Base-by-base conservation (phyloP, 1,140 invertebrate species). In the Lordiphosa mommai region DNA sequence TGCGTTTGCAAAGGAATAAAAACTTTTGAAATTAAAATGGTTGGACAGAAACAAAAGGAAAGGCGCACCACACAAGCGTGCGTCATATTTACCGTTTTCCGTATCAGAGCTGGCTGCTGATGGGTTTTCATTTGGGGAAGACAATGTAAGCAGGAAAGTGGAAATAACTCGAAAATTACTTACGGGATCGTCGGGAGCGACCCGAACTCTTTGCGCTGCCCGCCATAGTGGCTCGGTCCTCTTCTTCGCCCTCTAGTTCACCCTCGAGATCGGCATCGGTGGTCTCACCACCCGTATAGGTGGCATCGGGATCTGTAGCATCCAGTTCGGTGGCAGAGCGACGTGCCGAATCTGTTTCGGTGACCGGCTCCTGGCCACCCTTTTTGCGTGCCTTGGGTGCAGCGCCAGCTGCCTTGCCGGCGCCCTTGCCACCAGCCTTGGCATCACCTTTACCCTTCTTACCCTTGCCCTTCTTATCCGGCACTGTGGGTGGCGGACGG, bases 11-110 rank as follows among this genome's bases (percentile, higher is more conserved):
- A 27, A 27, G 56, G 27, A 33, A 40, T 37, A 46, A 47, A 72
- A 82, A 84, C 58, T 82, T 77, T 82, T 55, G 37, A 82, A 84
- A 84, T 84, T 82, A 84, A 82, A 82, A 84, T 60, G 37, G 40
- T 55, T 49, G 46, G 23, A 23, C 52, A 55, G 33, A 55, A 66
- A 70, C 61, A 74, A 80, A 63, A 33, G 40, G 40, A 52, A 49
- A 43, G 37, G 20, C 20, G 20, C 17, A 20, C 17, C 32, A 8
- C 14, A 12, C 5, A 30, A 5, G 30, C 41, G 37, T 49, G 38
- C 59, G 37, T 58, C 37, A 65, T 80, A 80, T 70, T 82, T 82
- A 82, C 76, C 76, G 33, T 82, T 84, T 47, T 80, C 76, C 71
- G 69, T 69, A 61, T 84, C 76, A 36, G 76, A 84, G 76, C 76